Conservation (phyloP, 2,888 invertebrate species). For the Sabellastarte sp. region DNA sequence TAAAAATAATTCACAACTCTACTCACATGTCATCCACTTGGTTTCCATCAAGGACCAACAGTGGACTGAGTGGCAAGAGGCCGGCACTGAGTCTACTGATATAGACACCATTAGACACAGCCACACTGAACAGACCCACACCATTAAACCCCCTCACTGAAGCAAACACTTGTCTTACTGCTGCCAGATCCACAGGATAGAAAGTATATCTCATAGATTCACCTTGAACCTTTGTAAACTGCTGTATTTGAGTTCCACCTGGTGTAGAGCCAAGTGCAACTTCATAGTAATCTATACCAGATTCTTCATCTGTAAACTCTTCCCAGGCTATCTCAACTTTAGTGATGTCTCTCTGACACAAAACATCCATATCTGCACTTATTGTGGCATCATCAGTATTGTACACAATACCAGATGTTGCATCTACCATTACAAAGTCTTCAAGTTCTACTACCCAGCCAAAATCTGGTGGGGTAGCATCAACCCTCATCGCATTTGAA, state of each 20-base stretch:
- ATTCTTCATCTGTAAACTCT: constrained; percentile 1
- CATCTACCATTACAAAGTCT: not conserved
- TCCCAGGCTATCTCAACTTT: not conserved
- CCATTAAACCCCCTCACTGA: not conserved
- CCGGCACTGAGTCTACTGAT: constrained; percentile 1
- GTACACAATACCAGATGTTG: not conserved
- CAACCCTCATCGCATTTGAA: not conserved
- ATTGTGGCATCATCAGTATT: too few species aligned
- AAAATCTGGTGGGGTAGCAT: not conserved
- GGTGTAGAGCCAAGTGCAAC: not conserved
- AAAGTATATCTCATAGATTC: too few species aligned
- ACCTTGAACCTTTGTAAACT: too few species aligned
- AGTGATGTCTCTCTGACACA: not conserved
- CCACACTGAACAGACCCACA: not conserved
- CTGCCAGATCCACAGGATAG: not conserved
- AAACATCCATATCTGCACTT: too few species aligned
- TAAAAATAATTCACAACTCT: too few species aligned
- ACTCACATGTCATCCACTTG: not conserved
- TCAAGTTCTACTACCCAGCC: not conserved
- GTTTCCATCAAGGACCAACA: not conserved
- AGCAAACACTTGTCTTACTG: not conserved
- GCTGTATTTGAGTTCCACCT: not conserved
- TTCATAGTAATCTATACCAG: not conserved
- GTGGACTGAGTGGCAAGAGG: not conserved
- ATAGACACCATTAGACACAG: not conserved